Evolutionary conservation across 2,113 vertebrate species (phyloP), one percentile per base, ranked within the genome.

Genomic region (Cnemophilus loriae): DNA sequence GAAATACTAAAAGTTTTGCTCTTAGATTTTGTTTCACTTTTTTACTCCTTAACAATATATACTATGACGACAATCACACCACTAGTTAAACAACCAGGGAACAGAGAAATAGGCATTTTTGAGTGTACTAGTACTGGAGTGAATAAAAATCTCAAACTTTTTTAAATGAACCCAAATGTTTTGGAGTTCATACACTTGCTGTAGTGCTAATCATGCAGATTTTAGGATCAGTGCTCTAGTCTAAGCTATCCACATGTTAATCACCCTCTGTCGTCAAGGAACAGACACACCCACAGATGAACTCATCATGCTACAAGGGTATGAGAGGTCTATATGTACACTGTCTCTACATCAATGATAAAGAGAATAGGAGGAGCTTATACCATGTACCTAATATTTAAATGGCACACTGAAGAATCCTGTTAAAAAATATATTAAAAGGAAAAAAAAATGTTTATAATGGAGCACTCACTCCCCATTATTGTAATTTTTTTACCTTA

Each of bases 31-130:
- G 18, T 46, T 61, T 16, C 10, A 13, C 3, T 16, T 78, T 44
- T 69, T 65, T 39, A 2, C 17, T 74, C 23, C 6, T 1, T 52
- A 49, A 14, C 2, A 52, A 23, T 13, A 8, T 14, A 2, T 16
- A 28, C 1, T n/a, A 15, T 5, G 53, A 33, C 3, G 13, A 35
- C 2, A 69, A 19, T 41, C 21, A n/a, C 11, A 26, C 13, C 2
- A 9, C 19, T 32, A 69, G 28, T 32, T 79, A 32, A 9, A 44
- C 11, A 60, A 20, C 4, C 6, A 53, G 11, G 8, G 4, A 68
- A 33, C 6, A 68, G 15, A 4, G 15, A 67, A 70, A 53, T 37
- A 61, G 49, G 2, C 9, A 22, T 41, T 91, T 89, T 57, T 39
- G 30, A 23, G 7, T n/a, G 8, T 8, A 19, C 39, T 76, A 44